These are phyloP conservation scores for Chelonoidis abingdonii DNA, from an alignment of 2,113 vertebrate species.

Conservation along the genomic window DNA sequence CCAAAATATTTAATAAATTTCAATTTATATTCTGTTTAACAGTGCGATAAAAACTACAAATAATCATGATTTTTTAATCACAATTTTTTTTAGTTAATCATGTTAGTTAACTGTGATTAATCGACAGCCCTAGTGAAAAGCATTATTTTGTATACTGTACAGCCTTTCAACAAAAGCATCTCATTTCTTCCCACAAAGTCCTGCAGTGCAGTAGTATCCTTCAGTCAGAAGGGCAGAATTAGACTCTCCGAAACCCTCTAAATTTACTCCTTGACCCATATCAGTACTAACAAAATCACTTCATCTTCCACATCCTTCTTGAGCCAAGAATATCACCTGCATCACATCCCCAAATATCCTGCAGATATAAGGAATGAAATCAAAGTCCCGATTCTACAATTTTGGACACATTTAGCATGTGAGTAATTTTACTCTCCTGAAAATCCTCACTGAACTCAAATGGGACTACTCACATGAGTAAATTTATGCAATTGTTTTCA, in stretches of 20 bases:
- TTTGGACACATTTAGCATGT: not conserved
- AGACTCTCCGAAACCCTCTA: not conserved
- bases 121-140: not conserved
- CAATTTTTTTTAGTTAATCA: too few relatives aligned
- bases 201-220: not conserved
- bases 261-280: not conserved
- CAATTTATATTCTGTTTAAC: too few relatives aligned
- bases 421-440: not conserved
- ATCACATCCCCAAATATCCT: rapidly evolving
- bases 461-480: not conserved
- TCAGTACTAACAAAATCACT: not conserved
- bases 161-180: not conserved
- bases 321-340: not conserved
- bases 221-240: rapidly evolving
- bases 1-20: too few relatives aligned
- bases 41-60: too few relatives aligned
- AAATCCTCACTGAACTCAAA: not conserved
- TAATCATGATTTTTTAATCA: too few relatives aligned
- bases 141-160: not conserved
- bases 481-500: not conserved
- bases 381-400: not conserved
- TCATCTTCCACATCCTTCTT: not conserved
- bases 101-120: too few relatives aligned
- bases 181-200: not conserved
- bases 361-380: not conserved